Conservation (phyloP, 2,888 invertebrate species). For the Tenthredo notha region DNA sequence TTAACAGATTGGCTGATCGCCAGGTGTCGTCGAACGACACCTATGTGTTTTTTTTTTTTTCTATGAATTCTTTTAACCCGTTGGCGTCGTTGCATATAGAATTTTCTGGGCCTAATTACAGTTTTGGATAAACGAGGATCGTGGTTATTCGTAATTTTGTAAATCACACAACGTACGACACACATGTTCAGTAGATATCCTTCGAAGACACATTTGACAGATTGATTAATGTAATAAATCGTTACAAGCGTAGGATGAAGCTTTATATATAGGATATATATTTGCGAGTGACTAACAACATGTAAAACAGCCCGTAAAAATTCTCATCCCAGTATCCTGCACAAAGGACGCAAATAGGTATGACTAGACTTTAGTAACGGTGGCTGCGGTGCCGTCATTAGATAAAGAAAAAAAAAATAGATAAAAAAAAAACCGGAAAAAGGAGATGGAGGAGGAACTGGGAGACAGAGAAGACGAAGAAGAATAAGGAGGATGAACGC, state of each 20-base stretch:
- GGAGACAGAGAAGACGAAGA: neutral
- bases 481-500: neutral
- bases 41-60: slow-evolving; percentile 27
- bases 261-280: neutral
- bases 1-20: slow-evolving; percentile 22
- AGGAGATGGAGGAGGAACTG: neutral
- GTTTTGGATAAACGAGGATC: neutral
- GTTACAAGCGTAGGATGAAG: neutral
- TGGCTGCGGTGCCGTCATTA: slow-evolving; percentile 50
- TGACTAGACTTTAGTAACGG: slow-evolving; percentile 52
- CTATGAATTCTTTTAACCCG: neutral
- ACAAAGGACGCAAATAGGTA: slow-evolving; percentile 48
- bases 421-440: slow-evolving; percentile 4
- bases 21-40: slow-evolving; percentile 39
- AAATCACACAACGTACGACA: neutral
- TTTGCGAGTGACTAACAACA: slow-evolving; percentile 34
- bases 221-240: slow-evolving; percentile 28
- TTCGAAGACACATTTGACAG: neutral
- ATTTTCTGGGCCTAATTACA: neutral
- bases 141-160: slow-evolving; percentile 8
- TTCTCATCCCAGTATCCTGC: slow-evolving; percentile 35
- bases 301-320: slow-evolving; percentile 27
- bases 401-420: neutral
- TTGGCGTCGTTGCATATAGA: neutral
- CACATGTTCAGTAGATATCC: neutral